Conservation (phyloP, 2,888 invertebrate species). For the Mystacides longicornis region DNA sequence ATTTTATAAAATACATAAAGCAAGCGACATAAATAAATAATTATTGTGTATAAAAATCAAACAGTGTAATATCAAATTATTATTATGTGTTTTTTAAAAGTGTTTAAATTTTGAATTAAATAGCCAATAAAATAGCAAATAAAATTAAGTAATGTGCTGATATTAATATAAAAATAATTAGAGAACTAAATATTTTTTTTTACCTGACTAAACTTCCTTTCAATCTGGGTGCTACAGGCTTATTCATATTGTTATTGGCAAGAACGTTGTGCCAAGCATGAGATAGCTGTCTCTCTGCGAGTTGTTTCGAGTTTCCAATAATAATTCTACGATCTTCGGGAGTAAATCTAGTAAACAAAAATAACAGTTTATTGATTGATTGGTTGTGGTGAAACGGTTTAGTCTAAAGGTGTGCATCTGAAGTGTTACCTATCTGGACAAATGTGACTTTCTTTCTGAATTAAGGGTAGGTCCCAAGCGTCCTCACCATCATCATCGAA, state of each 20-base stretch:
- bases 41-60: no score
- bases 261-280: constrained; percentile 21
- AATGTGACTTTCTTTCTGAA: constrained; percentile 35
- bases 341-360: constrained; percentile 14
- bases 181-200: neutral
- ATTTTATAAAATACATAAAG: no score
- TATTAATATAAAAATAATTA: neutral
- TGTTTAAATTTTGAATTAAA: no score
- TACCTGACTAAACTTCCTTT: constrained; percentile 24
- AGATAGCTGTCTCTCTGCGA: constrained; percentile 20
- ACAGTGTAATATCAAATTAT: no score
- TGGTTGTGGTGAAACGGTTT: neutral
- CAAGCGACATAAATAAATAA: no score
- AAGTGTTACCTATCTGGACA: constrained; percentile 20
- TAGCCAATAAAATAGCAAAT: no score
- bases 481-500: constrained; percentile 44
- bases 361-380: neutral
- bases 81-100: no score
- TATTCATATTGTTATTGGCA: constrained; percentile 7
- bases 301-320: constrained; percentile 7
- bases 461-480: constrained; percentile 53
- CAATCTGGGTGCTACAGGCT: constrained; percentile 14
- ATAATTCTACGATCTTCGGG: constrained; percentile 8
- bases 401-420: no score
- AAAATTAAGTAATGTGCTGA: no score